phyloP scores from a whole-genome alignment of 2,888 invertebrate genomes.

The Scelioninae gen. 2 region DNA sequence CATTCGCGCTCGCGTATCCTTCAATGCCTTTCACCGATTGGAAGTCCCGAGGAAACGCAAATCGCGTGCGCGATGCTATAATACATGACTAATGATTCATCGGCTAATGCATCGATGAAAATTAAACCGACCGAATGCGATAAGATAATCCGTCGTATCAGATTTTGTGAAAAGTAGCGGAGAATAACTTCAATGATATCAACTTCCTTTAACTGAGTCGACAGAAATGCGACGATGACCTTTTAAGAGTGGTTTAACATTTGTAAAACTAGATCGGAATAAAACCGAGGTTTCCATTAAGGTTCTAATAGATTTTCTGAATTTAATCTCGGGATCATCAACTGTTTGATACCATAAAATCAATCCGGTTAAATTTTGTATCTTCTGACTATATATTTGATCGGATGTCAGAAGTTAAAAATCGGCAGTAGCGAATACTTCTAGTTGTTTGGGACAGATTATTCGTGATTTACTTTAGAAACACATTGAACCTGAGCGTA shows the following conservation, averaged over 20 bases:
- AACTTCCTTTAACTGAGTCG: too few species aligned
- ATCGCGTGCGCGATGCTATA: constrained; percentile 48
- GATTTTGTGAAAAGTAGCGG: too few species aligned
- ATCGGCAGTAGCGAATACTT: too few species aligned
- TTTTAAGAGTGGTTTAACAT: background rate
- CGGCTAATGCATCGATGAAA: constrained; percentile 14
- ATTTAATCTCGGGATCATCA: constrained; percentile 14
- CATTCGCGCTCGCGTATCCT: constrained; percentile 37
- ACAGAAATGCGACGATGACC: too few species aligned
- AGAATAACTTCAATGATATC: too few species aligned
- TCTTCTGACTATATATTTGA: background rate
- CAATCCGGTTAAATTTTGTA: constrained; percentile 3
- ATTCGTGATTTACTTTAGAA: too few species aligned
- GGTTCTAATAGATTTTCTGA: background rate
- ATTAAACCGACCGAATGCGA: background rate
- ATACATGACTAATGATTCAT: constrained; percentile 15
- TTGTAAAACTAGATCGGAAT: constrained; percentile 6
- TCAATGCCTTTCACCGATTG: constrained; percentile 44
- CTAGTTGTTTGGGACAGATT: too few species aligned
- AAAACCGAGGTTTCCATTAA: background rate
- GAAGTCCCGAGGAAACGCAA: constrained; percentile 12
- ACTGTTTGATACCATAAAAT: constrained; percentile 10
- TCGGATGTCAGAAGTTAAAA: background rate
- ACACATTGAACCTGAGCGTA: too few species aligned
- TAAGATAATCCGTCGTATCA: too few species aligned